Evolutionary conservation across 2,797 vertebrate species (phyloP).

Genomic region (Manis pentadactyla): DNA sequence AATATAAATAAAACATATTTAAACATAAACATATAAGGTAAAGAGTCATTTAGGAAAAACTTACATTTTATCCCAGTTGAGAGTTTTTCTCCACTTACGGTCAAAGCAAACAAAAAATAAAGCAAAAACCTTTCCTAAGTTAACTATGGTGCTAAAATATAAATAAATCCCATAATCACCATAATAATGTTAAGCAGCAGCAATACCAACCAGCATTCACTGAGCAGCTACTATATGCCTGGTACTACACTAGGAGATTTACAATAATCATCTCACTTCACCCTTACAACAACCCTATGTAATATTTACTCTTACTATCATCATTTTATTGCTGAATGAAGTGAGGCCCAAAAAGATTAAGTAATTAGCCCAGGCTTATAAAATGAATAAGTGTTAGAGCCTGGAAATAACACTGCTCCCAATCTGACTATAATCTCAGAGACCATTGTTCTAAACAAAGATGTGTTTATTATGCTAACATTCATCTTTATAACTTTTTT

Average conservation of each 20-base stretch:
- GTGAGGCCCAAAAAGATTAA: not conserved
- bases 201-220: not conserved
- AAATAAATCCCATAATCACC: not conserved
- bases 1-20: not conserved
- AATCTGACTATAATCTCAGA: not conserved
- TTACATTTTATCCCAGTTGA: not conserved
- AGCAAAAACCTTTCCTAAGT: not conserved
- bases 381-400: not conserved
- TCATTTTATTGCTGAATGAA: not conserved
- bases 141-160: not conserved
- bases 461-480: not conserved
- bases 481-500: not conserved
- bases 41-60: not conserved
- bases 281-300: not conserved
- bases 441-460: not conserved
- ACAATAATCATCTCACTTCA: not conserved
- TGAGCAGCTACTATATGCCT: rapidly evolving
- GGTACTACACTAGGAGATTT: not conserved
- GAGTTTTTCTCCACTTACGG: not conserved
- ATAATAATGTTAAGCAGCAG: not conserved
- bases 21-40: not conserved
- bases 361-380: not conserved
- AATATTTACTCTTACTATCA: not conserved
- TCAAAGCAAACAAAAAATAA: not conserved
- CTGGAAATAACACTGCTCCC: not conserved